A percentile compares a stretch with the other conserved stretches of the same genome.
Evolutionary conservation across 2,797 vertebrate species (phyloP).

Genomic region (Arrhamphus sclerolepis): DNA sequence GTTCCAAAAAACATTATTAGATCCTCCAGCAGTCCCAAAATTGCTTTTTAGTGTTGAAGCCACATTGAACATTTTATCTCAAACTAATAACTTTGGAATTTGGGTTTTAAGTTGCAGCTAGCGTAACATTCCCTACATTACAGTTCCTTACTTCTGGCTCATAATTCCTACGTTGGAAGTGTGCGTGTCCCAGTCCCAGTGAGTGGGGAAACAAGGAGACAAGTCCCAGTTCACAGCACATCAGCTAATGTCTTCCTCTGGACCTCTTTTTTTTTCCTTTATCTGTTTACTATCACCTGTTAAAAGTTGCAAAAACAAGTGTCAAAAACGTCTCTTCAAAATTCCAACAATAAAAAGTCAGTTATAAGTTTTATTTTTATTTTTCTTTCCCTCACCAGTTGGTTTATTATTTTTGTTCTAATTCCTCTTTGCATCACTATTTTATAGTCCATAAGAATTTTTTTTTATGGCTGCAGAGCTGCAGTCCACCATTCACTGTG

Average conservation of each 20-base stretch:
- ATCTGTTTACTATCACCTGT: slow-evolving; percentile 22
- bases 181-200: slow-evolving; percentile 25
- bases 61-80: slow-evolving; percentile 32
- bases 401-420: no score
- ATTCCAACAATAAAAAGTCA: no score
- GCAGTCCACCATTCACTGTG: no score
- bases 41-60: slow-evolving; percentile 2
- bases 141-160: slow-evolving; percentile 22
- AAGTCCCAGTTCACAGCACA: not conserved
- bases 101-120: slow-evolving; percentile 27
- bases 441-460: no score
- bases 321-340: no score
- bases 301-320: not conserved
- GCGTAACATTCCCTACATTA: slow-evolving; percentile 1
- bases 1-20: slow-evolving; percentile 25
- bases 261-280: slow-evolving; percentile 8
- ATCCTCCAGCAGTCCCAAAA: not conserved
- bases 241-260: no score
- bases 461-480: no score
- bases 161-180: slow-evolving; percentile 41
- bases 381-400: no score
- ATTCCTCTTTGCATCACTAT: no score
- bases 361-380: no score
- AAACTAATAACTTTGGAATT: slow-evolving; percentile 31
- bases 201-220: slow-evolving; percentile 16